Conservation (phyloP, 2,888 invertebrate species). For the Chymomyza procnemis region DNA sequence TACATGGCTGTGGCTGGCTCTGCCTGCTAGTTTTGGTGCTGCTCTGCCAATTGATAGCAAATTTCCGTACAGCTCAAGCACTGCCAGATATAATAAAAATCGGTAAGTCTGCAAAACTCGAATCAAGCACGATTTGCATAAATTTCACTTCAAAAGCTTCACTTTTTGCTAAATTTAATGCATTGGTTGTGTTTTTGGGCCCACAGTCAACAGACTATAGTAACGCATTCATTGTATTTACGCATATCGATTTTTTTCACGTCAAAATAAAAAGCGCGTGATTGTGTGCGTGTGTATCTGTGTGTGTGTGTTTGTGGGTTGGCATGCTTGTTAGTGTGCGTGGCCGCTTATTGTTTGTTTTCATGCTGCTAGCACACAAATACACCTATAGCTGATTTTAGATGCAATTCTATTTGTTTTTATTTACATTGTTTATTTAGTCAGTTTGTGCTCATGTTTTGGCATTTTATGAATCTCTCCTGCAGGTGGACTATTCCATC, state of each 20-base stretch:
- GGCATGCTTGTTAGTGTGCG: slow-evolving; percentile 28
- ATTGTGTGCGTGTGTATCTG: slow-evolving; percentile 4
- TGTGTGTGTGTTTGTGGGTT: slow-evolving; percentile 25
- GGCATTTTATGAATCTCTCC: slow-evolving; percentile 12
- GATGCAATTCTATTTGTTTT: not conserved
- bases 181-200: slow-evolving; percentile 6
- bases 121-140: not conserved
- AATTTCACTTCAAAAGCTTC: slow-evolving; percentile 23
- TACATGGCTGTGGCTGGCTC: slow-evolving; percentile 16
- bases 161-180: not conserved
- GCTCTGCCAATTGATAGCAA: slow-evolving; percentile 33
- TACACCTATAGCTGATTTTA: not conserved
- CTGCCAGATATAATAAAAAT: slow-evolving; percentile 76
- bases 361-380: slow-evolving; percentile 3
- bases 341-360: slow-evolving; percentile 40
- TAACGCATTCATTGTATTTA: slow-evolving; percentile 35
- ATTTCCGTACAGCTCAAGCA: slow-evolving; percentile 42
- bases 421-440: slow-evolving; percentile 2
- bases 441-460: not conserved
- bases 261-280: slow-evolving; percentile 46
- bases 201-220: slow-evolving; percentile 22
- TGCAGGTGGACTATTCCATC: slow-evolving; percentile 92
- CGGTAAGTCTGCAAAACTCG: slow-evolving; percentile 55
- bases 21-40: slow-evolving; percentile 29
- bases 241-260: slow-evolving; percentile 70